These are phyloP conservation scores for Lutjanus campechanus DNA, from an alignment of 2,797 vertebrate species.

Conservation along the genomic window DNA sequence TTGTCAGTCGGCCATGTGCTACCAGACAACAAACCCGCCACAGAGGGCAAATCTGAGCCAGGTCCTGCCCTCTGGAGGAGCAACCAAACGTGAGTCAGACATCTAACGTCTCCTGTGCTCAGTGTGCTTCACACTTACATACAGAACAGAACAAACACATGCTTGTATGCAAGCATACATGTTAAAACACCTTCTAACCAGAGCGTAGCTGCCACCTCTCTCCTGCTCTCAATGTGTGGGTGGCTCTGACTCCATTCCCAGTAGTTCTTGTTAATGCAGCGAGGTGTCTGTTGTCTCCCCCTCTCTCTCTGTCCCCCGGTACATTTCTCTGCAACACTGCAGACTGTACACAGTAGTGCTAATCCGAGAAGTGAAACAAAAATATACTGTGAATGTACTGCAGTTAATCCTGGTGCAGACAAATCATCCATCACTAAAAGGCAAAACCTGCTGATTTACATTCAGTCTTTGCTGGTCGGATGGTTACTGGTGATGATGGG, in stretches of 20 bases:
- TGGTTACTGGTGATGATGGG: not conserved
- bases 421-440: not conserved
- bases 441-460: not conserved
- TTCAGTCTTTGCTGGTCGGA: conserved; percentile 11
- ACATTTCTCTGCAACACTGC: conserved; percentile 37
- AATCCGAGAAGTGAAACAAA: conserved; percentile 32
- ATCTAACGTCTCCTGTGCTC: conserved; percentile 10
- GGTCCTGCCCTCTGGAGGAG: conserved; percentile 32
- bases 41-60: conserved; percentile 44
- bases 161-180: conserved; percentile 47
- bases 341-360: conserved; percentile 10
- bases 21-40: conserved; percentile 15
- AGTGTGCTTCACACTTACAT: conserved; percentile 38
- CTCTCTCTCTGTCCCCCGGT: conserved; percentile 6
- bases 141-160: conserved; percentile 25
- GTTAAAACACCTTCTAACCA: conserved; percentile 32
- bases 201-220: conserved; percentile 38
- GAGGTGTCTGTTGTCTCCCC: conserved; percentile 34
- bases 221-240: conserved; percentile 51
- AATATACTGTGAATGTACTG: not conserved
- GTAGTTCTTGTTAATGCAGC: conserved; percentile 69
- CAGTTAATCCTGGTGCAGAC: not conserved
- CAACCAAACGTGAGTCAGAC: conserved; percentile 32
- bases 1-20: conserved; percentile 48
- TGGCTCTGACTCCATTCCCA: conserved; percentile 56